These are phyloP conservation scores for Sinocyclocheilus maitianheensis DNA, from an alignment of 2,113 vertebrate genomes.

Conservation along the genomic window DNA sequence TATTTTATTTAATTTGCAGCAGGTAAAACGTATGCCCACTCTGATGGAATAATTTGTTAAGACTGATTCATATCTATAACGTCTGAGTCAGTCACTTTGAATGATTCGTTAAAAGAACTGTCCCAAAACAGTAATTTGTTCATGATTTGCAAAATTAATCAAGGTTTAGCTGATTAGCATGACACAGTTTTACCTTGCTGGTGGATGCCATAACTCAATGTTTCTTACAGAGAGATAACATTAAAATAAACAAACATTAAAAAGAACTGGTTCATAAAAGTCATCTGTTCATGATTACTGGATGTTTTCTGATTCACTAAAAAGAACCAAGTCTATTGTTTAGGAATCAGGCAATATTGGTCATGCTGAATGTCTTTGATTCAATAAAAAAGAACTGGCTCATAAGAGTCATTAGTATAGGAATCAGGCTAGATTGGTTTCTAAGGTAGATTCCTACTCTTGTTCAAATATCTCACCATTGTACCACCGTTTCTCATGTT, in stretches of 20 bases:
- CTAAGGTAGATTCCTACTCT: neutral
- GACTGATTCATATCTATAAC: neutral
- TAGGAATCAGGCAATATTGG: neutral
- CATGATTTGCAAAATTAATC: neutral
- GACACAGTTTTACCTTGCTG: neutral
- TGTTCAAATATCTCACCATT: neutral
- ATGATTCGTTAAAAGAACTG: neutral
- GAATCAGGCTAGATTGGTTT: too few relatives aligned
- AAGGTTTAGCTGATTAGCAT: neutral
- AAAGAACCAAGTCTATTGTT: too few relatives aligned
- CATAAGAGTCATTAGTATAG: too few relatives aligned
- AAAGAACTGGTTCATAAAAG: neutral
- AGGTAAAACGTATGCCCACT: neutral
- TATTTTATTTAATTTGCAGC: neutral
- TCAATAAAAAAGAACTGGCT: too few relatives aligned
- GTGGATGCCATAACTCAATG: neutral
- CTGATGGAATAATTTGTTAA: constrained; percentile 3
- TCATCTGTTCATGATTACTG: too few relatives aligned
- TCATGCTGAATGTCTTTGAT: too few relatives aligned
- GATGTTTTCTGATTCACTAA: too few relatives aligned
- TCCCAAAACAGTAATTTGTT: neutral
- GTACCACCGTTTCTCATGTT: neutral
- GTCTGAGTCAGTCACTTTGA: neutral
- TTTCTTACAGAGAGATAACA: too few relatives aligned
- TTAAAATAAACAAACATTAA: too few relatives aligned